These are phyloP conservation scores for Geotrupes spiniger DNA, from an alignment of 2,888 invertebrate species.

Conservation along the genomic window DNA sequence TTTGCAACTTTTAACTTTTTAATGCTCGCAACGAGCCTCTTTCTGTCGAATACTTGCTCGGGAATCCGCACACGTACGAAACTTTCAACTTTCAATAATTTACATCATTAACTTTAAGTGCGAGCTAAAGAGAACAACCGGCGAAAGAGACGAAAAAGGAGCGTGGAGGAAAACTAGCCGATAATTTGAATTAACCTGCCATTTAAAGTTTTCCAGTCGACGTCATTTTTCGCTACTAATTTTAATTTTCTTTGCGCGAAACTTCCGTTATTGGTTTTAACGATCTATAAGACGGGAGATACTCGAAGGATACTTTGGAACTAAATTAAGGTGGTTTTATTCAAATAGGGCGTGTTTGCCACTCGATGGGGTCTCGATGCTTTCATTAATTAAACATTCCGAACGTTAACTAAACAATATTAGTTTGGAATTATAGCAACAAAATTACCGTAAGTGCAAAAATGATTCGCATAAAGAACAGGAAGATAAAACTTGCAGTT, in stretches of 20 bases:
- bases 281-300: background rate
- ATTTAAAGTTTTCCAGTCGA: conserved; percentile 6
- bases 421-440: too few relatives aligned
- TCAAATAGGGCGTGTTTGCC: too few relatives aligned
- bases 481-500: too few relatives aligned
- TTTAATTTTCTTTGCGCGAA: conserved; percentile 7
- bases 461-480: too few relatives aligned
- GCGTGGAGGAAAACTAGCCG: background rate
- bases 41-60: conserved; percentile 4
- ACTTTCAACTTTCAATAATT: conserved; percentile 6
- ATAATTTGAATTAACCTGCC: conserved; percentile 6
- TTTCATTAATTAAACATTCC: too few relatives aligned
- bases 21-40: conserved; percentile 2
- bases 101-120: conserved; percentile 7
- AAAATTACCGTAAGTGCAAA: too few relatives aligned
- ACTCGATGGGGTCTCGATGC: too few relatives aligned
- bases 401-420: too few relatives aligned
- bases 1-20: conserved; percentile 6
- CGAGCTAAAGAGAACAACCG: background rate
- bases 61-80: conserved; percentile 5
- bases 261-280: conserved; percentile 2
- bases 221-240: conserved; percentile 2
- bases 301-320: background rate
- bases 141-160: too few relatives aligned
- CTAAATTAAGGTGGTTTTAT: conserved; percentile 3